These are phyloP conservation scores for Halesus radiatus DNA, from an alignment of 1,140 invertebrate species.

Conservation along the genomic window DNA sequence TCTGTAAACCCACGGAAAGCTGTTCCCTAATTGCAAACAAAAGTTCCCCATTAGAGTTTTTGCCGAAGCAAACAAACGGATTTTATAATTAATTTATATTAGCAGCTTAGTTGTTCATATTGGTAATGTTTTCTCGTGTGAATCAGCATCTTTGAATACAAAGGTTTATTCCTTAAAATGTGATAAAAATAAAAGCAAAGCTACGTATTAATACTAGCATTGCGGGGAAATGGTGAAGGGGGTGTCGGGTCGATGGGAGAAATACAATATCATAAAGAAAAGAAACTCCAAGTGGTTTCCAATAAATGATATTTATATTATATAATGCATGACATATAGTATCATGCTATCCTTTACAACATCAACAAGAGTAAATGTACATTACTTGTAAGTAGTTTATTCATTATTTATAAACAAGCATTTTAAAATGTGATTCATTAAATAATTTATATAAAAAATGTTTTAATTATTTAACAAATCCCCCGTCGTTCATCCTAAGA, in stretches of 20 bases:
- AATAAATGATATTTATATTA: conserved; percentile 42
- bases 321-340: conserved; percentile 26
- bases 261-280: conserved; percentile 18
- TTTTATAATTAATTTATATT: too few relatives aligned
- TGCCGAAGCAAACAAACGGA: too few relatives aligned
- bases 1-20: too few relatives aligned
- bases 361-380: conserved; percentile 49
- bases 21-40: too few relatives aligned
- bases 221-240: conserved; percentile 46
- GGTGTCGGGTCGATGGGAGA: conserved; percentile 40
- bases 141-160: conserved; percentile 36
- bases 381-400: conserved; percentile 37
- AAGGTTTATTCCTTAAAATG: conserved; percentile 35
- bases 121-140: too few relatives aligned
- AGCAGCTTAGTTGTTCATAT: too few relatives aligned
- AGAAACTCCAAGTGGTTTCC: conserved; percentile 26
- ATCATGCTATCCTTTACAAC: conserved; percentile 45
- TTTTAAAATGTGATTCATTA: conserved; percentile 46
- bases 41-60: too few relatives aligned
- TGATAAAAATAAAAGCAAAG: conserved; percentile 39
- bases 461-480: conserved; percentile 29
- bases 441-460: conserved; percentile 48
- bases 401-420: conserved; percentile 50
- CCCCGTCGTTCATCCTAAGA: conserved; percentile 5
- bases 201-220: background rate